Percentiles rank a stretch among this genome's conserved stretches.
These are phyloP conservation scores for Streptopelia turtur DNA, from an alignment of 2,797 vertebrate genomes.

Conservation along the genomic window DNA sequence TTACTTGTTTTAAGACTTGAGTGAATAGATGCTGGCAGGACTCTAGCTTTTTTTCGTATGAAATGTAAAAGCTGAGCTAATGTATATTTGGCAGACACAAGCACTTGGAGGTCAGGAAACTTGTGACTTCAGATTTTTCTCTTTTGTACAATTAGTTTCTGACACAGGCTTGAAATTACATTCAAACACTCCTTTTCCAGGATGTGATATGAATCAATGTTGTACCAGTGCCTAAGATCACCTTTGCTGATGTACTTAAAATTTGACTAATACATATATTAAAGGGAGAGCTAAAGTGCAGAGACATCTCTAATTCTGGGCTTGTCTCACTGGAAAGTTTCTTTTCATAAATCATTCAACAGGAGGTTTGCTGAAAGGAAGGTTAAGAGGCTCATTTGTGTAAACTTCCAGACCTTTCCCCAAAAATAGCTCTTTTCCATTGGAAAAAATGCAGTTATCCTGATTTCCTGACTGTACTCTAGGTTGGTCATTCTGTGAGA, in stretches of 20 bases:
- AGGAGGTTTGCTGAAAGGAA: constrained; percentile 9
- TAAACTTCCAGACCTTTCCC: constrained; percentile 15
- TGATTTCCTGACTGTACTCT: not conserved
- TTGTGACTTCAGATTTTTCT: not conserved
- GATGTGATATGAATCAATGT: not conserved
- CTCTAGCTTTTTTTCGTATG: not conserved
- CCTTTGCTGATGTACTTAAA: constrained; percentile 8
- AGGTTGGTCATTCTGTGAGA: not conserved
- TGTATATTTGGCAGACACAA: constrained; percentile 49
- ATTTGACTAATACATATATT: not conserved
- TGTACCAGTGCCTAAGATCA: not conserved
- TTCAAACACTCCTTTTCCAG: constrained; percentile 4
- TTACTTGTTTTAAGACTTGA: constrained; percentile 12
- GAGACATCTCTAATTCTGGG: not conserved
- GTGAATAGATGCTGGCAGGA: constrained; percentile 29
- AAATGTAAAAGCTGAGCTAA: constrained; percentile 39
- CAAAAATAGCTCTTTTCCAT: constrained; percentile 9
- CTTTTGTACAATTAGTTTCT: not conserved
- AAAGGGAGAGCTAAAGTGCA: not conserved
- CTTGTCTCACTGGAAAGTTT: not conserved
- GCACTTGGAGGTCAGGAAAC: not conserved
- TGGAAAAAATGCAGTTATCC: not conserved
- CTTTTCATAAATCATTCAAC: not conserved
- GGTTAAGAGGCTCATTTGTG: not conserved
- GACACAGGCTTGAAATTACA: not conserved